Evolutionary conservation across 2,888 invertebrate genomes (phyloP), one percentile per base, ranked within the genome.

Genomic region (Drosophila anomalata): DNA sequence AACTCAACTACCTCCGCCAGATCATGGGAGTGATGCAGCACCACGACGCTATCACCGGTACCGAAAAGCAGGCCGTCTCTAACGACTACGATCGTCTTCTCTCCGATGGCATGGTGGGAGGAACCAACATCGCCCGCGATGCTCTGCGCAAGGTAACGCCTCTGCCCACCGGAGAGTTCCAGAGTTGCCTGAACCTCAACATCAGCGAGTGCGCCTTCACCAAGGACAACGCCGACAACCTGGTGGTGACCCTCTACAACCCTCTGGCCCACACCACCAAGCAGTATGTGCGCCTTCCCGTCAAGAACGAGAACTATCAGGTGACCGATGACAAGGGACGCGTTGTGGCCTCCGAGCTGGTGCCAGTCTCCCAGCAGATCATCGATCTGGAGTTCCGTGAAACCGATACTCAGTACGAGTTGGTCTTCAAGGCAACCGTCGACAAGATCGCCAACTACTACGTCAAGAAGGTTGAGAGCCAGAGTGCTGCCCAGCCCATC

Each of bases 41-140:
- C 89, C 98, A 99, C 89, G 98, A 99, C 60, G 91, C 92, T 48
- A 94, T 98, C 2, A 97, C 97, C 0, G 97, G 97, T 12, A 97
- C 97, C 0, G 97, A 96, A 90, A 96, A 97, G 88, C 94, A 97
- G 90, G 93, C 96, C 87, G 96, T 99, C 0, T 96, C 98, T 0
- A 91, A 94, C 51, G 99, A 99, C 92, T 99, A 99, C 90, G 95
- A 96, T 31, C 92, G 95, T 26, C 91, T 97, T 36, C 91, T 99
- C n/a, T 92, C 94, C 55, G 91, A 93, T 11, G 98, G 96, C 0
- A 92, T 97, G 0, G 91, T 93, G 0, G 93, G 94, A 48, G 95
- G 95, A 2, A 77, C 78, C 41, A 59, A 73, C 0, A 90, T 89
- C 29, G 80, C 88, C 0, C 77, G 84, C 3, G 70, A 76, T 42